Evolutionary conservation across 2,888 invertebrate genomes (phyloP).

Genomic region (Arge pagana): DNA sequence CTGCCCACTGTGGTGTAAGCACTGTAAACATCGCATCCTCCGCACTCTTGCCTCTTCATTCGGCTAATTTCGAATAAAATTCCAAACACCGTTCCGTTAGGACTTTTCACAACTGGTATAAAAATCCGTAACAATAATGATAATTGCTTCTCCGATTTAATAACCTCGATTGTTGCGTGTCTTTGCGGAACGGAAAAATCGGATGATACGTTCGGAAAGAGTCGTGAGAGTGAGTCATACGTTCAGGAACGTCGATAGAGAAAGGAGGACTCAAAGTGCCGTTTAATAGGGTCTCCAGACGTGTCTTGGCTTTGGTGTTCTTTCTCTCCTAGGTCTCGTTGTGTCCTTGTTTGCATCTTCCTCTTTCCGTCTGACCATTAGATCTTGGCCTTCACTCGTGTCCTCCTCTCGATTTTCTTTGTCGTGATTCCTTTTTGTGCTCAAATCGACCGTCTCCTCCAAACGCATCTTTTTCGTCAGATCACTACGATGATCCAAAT

Average conservation of each 20-base stretch:
- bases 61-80: too few species aligned
- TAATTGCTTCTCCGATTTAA: too few species aligned
- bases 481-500: constrained; percentile 40
- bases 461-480: constrained; percentile 50
- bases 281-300: constrained; percentile 55
- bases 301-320: constrained; percentile 54
- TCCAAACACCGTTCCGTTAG: too few species aligned
- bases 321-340: constrained; percentile 46
- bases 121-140: too few species aligned
- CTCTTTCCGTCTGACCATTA: constrained; percentile 39
- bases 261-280: too few species aligned
- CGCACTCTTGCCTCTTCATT: too few species aligned
- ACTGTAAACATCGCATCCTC: constrained; percentile 18
- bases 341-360: constrained; percentile 43
- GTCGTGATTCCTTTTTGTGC: constrained; percentile 49
- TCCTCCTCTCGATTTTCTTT: constrained; percentile 55
- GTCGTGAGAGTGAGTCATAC: too few species aligned
- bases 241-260: too few species aligned
- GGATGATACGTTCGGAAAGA: too few species aligned
- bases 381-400: constrained; percentile 38
- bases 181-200: too few species aligned
- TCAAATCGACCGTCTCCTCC: constrained; percentile 54
- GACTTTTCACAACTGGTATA: too few species aligned
- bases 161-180: too few species aligned
- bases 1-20: constrained; percentile 22